phyloP scores from a whole-genome alignment of 2,888 invertebrate genomes.

The Megaustenia siamemsis region DNA sequence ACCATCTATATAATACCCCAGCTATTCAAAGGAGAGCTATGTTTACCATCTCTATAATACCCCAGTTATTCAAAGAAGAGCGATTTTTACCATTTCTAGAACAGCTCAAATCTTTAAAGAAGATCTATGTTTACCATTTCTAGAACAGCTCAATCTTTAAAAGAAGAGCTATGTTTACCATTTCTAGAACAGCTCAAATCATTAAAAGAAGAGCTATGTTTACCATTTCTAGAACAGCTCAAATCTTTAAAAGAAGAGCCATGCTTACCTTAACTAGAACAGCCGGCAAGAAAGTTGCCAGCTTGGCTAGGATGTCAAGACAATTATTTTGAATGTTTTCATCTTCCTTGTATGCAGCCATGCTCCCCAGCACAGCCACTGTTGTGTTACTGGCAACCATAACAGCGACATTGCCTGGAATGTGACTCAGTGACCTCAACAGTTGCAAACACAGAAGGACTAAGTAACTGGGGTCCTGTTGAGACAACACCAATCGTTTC shows the following conservation, averaged over 20 bases:
- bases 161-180: too few species aligned
- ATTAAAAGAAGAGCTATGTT: too few species aligned
- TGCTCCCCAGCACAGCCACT: slow-evolving; percentile 72
- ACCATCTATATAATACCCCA: too few species aligned
- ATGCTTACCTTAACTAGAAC: slow-evolving; percentile 65
- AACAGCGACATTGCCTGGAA: slow-evolving; percentile 65
- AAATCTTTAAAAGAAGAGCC: background rate
- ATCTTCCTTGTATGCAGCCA: slow-evolving; percentile 68
- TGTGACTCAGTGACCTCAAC: slow-evolving; percentile 72
- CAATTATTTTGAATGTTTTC: slow-evolving; percentile 69
- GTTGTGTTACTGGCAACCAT: slow-evolving; percentile 67
- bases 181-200: too few species aligned
- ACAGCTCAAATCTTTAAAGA: too few species aligned
- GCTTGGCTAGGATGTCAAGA: slow-evolving; percentile 70
- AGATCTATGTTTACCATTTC: too few species aligned
- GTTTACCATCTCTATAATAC: too few species aligned
- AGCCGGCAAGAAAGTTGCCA: slow-evolving; percentile 68
- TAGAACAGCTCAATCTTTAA: too few species aligned
- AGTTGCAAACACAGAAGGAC: slow-evolving; percentile 69
- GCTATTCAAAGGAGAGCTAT: too few species aligned
- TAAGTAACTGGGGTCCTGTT: slow-evolving; percentile 68
- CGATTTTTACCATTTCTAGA: too few species aligned
- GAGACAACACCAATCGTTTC: background rate
- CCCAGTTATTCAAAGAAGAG: too few species aligned
- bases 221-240: too few species aligned